Evolutionary conservation across 2,888 invertebrate species (phyloP).

Genomic region (Sthenelais limicola): DNA sequence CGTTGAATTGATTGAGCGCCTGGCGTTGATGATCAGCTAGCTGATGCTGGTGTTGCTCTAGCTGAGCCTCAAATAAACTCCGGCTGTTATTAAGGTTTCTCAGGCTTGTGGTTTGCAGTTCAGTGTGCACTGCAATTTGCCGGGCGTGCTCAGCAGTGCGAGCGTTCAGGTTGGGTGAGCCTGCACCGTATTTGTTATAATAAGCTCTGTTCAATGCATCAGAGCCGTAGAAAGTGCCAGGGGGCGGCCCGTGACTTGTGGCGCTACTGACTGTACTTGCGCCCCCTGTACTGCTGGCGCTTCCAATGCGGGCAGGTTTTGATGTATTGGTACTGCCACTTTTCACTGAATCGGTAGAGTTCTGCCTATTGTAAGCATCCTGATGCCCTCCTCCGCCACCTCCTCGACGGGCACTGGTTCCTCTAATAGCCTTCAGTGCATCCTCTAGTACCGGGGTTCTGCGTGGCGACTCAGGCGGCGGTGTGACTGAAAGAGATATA

Average conservation of each 20-base stretch:
- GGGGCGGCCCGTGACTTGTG: background rate
- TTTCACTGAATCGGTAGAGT: conserved; percentile 1
- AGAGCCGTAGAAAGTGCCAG: too few species aligned
- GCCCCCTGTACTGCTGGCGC: conserved; percentile 13
- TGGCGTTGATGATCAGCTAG: conserved; percentile 63
- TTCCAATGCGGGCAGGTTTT: background rate
- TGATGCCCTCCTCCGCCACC: background rate
- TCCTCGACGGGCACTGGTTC: conserved; percentile 46
- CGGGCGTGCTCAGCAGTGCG: conserved; percentile 34
- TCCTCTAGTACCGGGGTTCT: conserved; percentile 56
- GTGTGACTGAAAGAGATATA: conserved; percentile 20
- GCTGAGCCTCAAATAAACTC: conserved; percentile 63
- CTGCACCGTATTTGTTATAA: background rate
- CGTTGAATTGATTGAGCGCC: conserved; percentile 61
- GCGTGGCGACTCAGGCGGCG: background rate
- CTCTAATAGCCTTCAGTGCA: conserved; percentile 60
- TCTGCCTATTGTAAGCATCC: conserved; percentile 1
- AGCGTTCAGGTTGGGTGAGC: conserved; percentile 28
- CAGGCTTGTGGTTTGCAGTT: conserved; percentile 61
- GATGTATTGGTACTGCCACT: too few species aligned
- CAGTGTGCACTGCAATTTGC: conserved; percentile 47
- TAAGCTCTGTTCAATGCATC: background rate
- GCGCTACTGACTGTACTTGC: background rate
- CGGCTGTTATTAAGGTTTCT: conserved; percentile 63
- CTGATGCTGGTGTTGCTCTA: conserved; percentile 64